A percentile compares a stretch with the other conserved stretches of the same genome.
Conservation (phyloP, 2,113 vertebrate species). For the Shinisaurus crocodilurus region DNA sequence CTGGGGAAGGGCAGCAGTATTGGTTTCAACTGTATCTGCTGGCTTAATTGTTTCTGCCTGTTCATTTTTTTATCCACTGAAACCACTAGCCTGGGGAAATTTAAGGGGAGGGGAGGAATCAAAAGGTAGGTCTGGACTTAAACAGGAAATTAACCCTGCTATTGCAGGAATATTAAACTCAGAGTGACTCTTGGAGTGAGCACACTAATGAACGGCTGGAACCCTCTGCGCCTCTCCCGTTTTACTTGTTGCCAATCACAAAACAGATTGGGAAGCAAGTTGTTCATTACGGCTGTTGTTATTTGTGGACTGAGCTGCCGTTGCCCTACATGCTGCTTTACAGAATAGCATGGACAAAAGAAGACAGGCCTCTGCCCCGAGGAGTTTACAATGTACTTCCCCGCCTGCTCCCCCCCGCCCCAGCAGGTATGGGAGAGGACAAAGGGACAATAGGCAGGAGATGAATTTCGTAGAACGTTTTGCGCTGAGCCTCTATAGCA, state of each 20-base stretch:
- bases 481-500: background rate
- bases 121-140: slow-evolving; percentile 74
- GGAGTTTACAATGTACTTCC: background rate
- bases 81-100: slow-evolving; percentile 79
- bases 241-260: background rate
- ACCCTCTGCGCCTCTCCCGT: background rate
- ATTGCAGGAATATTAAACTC: slow-evolving; percentile 66
- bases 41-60: slow-evolving; percentile 84
- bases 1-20: slow-evolving; percentile 64
- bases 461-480: background rate
- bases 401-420: too few relatives aligned
- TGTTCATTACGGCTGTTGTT: background rate
- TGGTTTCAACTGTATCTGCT: slow-evolving; percentile 81
- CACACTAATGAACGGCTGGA: background rate
- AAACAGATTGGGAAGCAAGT: fast-evolving
- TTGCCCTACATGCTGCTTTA: background rate
- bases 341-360: too few relatives aligned
- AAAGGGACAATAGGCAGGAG: background rate
- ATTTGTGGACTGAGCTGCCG: background rate
- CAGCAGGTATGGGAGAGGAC: background rate
- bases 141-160: slow-evolving; percentile 81
- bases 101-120: slow-evolving; percentile 61
- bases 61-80: slow-evolving; percentile 75
- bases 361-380: too few relatives aligned
- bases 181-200: slow-evolving; percentile 48